phyloP scores from a whole-genome alignment of 2,797 vertebrate genomes.

The Eulemur albifrons region DNA sequence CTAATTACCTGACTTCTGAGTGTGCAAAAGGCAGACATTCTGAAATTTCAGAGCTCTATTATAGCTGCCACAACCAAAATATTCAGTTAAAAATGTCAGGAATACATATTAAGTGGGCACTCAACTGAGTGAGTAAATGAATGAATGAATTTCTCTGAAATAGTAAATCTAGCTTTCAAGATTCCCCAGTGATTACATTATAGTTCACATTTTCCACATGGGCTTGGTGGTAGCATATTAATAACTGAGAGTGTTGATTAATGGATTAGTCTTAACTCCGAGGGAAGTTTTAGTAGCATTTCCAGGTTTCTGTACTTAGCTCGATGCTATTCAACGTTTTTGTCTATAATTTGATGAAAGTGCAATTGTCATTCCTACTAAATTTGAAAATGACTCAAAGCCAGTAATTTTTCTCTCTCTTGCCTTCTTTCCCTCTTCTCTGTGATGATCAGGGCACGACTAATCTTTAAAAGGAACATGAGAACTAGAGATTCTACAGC shows the following conservation, averaged over 20 bases:
- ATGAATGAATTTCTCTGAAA: conserved; percentile 46
- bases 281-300: neutral
- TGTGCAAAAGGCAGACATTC: conserved; percentile 15
- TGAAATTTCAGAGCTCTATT: conserved; percentile 37
- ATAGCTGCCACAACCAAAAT: conserved; percentile 30
- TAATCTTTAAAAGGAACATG: neutral
- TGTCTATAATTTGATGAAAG: conserved; percentile 18
- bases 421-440: neutral
- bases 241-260: conserved; percentile 51
- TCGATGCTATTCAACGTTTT: neutral
- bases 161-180: conserved; percentile 56
- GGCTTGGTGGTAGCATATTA: conserved; percentile 43
- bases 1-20: conserved; percentile 25
- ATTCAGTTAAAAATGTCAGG: conserved; percentile 44
- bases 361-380: neutral
- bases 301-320: neutral
- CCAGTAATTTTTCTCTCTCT: neutral
- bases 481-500: neutral
- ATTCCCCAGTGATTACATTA: conserved; percentile 55
- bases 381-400: neutral
- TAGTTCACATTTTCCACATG: neutral
- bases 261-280: conserved; percentile 30
- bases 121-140: conserved; percentile 27
- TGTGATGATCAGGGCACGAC: neutral
- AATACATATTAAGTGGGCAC: conserved; percentile 30